Conservation (phyloP, 1,140 invertebrate species). For the Colletes latitarsis region DNA sequence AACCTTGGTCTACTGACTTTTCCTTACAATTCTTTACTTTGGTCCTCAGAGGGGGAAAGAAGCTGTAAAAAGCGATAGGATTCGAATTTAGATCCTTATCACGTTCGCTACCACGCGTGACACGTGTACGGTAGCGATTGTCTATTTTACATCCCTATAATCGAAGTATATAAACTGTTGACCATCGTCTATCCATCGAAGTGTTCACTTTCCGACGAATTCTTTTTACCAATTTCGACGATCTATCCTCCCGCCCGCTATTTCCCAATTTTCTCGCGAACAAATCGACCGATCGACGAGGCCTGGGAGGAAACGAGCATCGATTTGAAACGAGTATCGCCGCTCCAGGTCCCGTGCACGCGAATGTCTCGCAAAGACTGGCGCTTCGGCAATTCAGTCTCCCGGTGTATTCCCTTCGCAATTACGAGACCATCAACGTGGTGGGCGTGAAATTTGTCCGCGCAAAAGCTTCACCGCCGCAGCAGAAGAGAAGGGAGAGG, state of each 20-base stretch:
- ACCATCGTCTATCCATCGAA: too few species aligned
- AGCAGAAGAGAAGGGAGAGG: not conserved
- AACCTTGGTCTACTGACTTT: not conserved
- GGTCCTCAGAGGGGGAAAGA: too few species aligned
- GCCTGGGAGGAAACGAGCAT: not conserved
- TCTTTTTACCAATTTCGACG: too few species aligned
- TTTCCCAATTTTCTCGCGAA: too few species aligned
- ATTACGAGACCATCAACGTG: conserved; percentile 39
- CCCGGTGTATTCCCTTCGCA: conserved; percentile 15
- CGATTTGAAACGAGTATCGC: not conserved
- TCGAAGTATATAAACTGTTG: too few species aligned
- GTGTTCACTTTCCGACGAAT: not conserved
- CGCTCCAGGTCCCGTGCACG: not conserved
- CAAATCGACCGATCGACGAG: too few species aligned
- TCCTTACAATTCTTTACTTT: not conserved
- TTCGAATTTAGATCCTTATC: too few species aligned
- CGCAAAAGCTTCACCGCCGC: conserved; percentile 33
- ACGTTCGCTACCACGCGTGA: too few species aligned
- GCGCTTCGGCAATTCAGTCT: not conserved
- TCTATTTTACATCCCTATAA: too few species aligned
- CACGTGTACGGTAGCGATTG: too few species aligned
- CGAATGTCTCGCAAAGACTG: conserved; percentile 11
- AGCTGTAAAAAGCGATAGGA: too few species aligned
- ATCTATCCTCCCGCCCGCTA: too few species aligned
- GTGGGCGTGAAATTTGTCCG: conserved; percentile 52